Conservation (phyloP, 2,888 invertebrate species). For the Scelioninae gen. 1 region DNA sequence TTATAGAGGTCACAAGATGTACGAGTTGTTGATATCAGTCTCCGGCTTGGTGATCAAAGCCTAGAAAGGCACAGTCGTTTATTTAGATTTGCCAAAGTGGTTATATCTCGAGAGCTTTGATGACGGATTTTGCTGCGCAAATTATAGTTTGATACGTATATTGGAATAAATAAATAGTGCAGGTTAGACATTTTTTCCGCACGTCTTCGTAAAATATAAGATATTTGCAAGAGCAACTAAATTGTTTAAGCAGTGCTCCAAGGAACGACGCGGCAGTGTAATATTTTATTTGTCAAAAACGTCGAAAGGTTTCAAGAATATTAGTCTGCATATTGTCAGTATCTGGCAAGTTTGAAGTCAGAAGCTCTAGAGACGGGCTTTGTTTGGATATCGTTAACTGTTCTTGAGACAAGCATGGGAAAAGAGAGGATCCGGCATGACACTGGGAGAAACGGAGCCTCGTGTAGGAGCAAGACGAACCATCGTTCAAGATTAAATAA, state of each 20-base stretch:
- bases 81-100: slow-evolving; percentile 70
- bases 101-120: slow-evolving; percentile 43
- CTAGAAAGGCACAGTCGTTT: slow-evolving; percentile 57
- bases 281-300: slow-evolving; percentile 30
- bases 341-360: slow-evolving; percentile 60
- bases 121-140: slow-evolving; percentile 27
- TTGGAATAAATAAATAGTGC: neutral
- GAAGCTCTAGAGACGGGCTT: slow-evolving; percentile 67
- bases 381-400: slow-evolving; percentile 83
- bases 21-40: slow-evolving; percentile 51
- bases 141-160: slow-evolving; percentile 33
- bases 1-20: slow-evolving; percentile 48
- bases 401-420: too few species aligned
- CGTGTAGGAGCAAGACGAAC: too few species aligned
- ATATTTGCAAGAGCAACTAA: slow-evolving; percentile 12
- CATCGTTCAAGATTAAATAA: slow-evolving; percentile 62
- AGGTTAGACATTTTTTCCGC: slow-evolving; percentile 1
- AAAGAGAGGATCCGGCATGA: too few species aligned
- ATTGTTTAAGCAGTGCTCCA: slow-evolving; percentile 17
- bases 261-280: neutral
- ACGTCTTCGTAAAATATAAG: neutral
- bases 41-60: slow-evolving; percentile 40
- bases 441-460: too few species aligned
- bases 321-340: slow-evolving; percentile 44
- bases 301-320: slow-evolving; percentile 46